Conservation (phyloP, 1,140 invertebrate genomes). For the Hyles vespertilio region DNA sequence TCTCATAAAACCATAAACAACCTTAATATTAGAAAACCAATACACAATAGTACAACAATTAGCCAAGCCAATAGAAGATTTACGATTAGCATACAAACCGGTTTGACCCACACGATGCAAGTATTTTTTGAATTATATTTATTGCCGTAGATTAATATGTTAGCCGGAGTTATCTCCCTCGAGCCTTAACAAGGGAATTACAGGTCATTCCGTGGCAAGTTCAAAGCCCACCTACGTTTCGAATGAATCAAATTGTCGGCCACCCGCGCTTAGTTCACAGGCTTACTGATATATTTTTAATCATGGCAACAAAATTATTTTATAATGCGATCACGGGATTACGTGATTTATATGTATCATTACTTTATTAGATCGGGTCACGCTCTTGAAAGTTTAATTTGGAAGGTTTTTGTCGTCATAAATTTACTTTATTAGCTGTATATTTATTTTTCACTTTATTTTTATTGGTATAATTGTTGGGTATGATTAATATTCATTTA, state of each 20-base stretch:
- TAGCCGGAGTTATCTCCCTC: conserved; percentile 40
- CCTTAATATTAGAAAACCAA: too few relatives aligned
- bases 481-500: too few relatives aligned
- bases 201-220: conserved; percentile 56
- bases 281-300: conserved; percentile 51
- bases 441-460: background rate
- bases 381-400: conserved; percentile 27
- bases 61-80: conserved; percentile 28
- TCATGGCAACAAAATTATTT: conserved; percentile 26
- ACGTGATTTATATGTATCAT: conserved; percentile 4
- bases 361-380: conserved; percentile 53
- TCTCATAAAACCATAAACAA: too few relatives aligned
- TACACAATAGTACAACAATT: background rate
- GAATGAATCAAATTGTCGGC: conserved; percentile 57
- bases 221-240: conserved; percentile 57
- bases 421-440: background rate
- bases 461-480: too few relatives aligned
- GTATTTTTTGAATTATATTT: conserved; percentile 42
- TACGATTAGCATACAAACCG: conserved; percentile 22
- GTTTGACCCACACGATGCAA: conserved; percentile 7
- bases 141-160: conserved; percentile 59
- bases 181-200: conserved; percentile 64
- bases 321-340: conserved; percentile 6
- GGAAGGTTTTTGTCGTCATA: background rate
- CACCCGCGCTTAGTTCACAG: conserved; percentile 43